Percentiles rank a stretch among this genome's conserved stretches.
These are phyloP conservation scores for Haliclona indistincta DNA, from an alignment of 37 sponge, comb jelly and placozoan genomes.

Conservation along the genomic window DNA sequence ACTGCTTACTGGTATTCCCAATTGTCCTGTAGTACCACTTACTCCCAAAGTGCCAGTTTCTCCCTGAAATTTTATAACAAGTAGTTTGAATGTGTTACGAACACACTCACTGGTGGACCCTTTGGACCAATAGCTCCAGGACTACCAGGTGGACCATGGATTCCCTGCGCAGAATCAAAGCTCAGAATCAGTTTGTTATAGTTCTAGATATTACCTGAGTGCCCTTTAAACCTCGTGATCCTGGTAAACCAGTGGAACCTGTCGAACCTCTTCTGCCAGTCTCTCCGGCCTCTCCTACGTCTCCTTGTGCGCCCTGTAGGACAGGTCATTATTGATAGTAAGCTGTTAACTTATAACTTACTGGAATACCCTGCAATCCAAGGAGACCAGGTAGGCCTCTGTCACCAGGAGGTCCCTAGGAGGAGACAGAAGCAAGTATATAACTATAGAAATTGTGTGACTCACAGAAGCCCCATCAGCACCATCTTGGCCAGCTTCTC, in stretches of 20 bases:
- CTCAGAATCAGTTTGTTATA: neutral
- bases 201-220: no score
- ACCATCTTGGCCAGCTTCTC: slow-evolving; percentile 35
- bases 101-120: neutral
- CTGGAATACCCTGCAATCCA: slow-evolving; percentile 40
- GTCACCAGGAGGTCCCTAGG: slow-evolving; percentile 41
- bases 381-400: slow-evolving; percentile 39
- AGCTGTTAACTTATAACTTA: slow-evolving; percentile 10
- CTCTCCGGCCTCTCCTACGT: neutral
- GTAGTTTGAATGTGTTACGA: neutral
- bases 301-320: no score
- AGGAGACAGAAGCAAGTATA: neutral
- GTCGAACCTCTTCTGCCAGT: neutral
- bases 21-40: slow-evolving; percentile 2
- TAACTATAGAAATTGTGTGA: neutral
- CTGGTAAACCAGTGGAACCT: neutral
- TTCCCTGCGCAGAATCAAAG: neutral
- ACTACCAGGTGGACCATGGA: slow-evolving; percentile 5
- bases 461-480: slow-evolving; percentile 31
- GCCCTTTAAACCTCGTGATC: neutral
- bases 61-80: slow-evolving; percentile 10
- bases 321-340: no score
- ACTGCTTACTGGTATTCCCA: neutral
- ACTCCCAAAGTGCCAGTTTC: slow-evolving; percentile 18
- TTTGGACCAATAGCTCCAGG: slow-evolving; percentile 15